Conservation (phyloP, 2,888 invertebrate species). For the Acrobeloides nanus region DNA sequence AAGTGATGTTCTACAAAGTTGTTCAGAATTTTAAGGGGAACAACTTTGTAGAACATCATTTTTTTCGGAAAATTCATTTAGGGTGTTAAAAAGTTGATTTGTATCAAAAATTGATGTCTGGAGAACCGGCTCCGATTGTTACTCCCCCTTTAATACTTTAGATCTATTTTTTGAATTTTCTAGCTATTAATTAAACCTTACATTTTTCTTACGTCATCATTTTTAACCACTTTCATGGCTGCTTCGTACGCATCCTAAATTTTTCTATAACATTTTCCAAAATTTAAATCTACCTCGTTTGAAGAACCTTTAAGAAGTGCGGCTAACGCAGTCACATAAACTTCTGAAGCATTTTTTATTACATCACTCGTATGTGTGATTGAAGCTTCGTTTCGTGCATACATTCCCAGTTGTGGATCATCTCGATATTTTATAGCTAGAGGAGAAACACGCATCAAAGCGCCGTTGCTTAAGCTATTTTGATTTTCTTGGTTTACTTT, state of each 20-base stretch:
- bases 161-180: too few relatives aligned
- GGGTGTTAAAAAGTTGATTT: too few relatives aligned
- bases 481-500: conserved; percentile 6
- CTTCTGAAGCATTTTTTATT: conserved; percentile 9
- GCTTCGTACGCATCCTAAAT: conserved; percentile 5
- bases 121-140: too few relatives aligned
- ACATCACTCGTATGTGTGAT: conserved; percentile 19
- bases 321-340: conserved; percentile 14
- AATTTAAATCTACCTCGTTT: conserved; percentile 1
- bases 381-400: conserved; percentile 5
- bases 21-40: too few relatives aligned
- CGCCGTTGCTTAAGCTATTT: conserved; percentile 20
- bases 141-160: too few relatives aligned
- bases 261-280: not conserved
- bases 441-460: conserved; percentile 23
- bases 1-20: too few relatives aligned
- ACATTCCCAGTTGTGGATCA: conserved; percentile 3
- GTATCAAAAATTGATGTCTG: too few relatives aligned
- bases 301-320: conserved; percentile 11
- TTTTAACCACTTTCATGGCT: not conserved
- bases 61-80: too few relatives aligned
- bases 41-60: too few relatives aligned
- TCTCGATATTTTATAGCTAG: conserved; percentile 19
- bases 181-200: too few relatives aligned
- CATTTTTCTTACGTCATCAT: too few relatives aligned